A percentile compares a stretch with the other conserved stretches of the same genome.
These are phyloP conservation scores for Crematogaster levior DNA, from an alignment of 2,888 invertebrate species.

Conservation along the genomic window DNA sequence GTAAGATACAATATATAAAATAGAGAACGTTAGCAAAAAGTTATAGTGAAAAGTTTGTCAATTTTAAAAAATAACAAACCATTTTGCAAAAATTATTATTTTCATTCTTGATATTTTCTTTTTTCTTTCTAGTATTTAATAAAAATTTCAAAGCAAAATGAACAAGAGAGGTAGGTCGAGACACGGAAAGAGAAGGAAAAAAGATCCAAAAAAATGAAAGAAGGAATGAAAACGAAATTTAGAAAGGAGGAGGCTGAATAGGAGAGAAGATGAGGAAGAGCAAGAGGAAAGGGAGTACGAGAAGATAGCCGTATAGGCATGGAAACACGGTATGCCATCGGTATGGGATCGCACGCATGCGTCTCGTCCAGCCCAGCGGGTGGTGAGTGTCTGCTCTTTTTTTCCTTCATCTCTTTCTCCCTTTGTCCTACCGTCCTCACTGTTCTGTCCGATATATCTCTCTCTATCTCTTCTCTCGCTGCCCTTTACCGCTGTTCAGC, in stretches of 20 bases:
- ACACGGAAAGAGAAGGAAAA: constrained; percentile 20
- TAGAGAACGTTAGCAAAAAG: background rate
- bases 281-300: constrained; percentile 37
- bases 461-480: constrained; percentile 54
- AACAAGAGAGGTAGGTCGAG: constrained; percentile 33
- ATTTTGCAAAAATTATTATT: background rate
- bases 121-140: constrained; percentile 60
- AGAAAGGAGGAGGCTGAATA: constrained; percentile 39
- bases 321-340: constrained; percentile 75
- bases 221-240: constrained; percentile 64
- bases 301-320: constrained; percentile 54
- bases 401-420: constrained; percentile 61
- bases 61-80: background rate
- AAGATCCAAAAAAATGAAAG: constrained; percentile 34
- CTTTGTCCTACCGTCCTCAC: constrained; percentile 63
- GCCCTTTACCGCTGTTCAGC: constrained; percentile 54
- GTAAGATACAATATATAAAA: background rate
- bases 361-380: constrained; percentile 83
- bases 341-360: constrained; percentile 81
- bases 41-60: background rate
- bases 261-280: constrained; percentile 57
- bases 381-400: constrained; percentile 72
- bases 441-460: constrained; percentile 59
- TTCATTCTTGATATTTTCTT: constrained; percentile 26
- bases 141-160: constrained; percentile 75